Base-by-base conservation (phyloP, 1,140 invertebrate genomes). In the Drosophila azteca region DNA sequence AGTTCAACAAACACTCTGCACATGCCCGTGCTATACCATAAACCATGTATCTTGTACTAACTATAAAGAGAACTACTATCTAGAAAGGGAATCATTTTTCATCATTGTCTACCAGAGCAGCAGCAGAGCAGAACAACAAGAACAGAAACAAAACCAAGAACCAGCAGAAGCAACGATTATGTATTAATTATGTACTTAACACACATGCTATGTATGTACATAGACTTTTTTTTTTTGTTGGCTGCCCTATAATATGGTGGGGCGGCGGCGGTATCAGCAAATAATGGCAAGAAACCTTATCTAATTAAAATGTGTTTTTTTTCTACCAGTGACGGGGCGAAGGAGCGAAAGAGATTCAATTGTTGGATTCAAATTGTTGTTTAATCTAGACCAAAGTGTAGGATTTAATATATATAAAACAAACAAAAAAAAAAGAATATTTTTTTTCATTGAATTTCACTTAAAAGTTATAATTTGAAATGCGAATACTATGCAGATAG, bases 141-240 rank as follows among this genome's bases (percentile, higher is more conserved):
- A 15, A 8, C 35, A 39, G 4, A 13, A 48, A n/a, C 41, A 26
- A 13, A 11, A 22, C 17, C 8, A 20, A 26, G 8, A 45, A 6
- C 35, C 26, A 22, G 8, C 35, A 20, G 62, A 44, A 66, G 64
- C 63, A 69, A 82, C 79, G 75, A 83, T 59, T 75, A 83, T 85
- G 81, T 85, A 85, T 82, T 88, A 85, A 51, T 52, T 58, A 53
- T 77, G 70, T 88, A 82, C 83, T 85, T 87, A 73, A 77, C 54
- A 31, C 44, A 62, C 44, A 62, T 52, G 26, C 59, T 68, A 62
- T 79, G 70, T 51, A 57, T 64, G 15, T 57, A 45, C 41, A 55
- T 61, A 61, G 61, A 49, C 44, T 48, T 66, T 74, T 60, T 70
- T 74, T 59, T 70, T 45, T 54, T 48, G 44, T 44, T 39, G 52